These are phyloP conservation scores for Abrostola tripartita DNA, from an alignment of 2,888 invertebrate species.

Conservation along the genomic window DNA sequence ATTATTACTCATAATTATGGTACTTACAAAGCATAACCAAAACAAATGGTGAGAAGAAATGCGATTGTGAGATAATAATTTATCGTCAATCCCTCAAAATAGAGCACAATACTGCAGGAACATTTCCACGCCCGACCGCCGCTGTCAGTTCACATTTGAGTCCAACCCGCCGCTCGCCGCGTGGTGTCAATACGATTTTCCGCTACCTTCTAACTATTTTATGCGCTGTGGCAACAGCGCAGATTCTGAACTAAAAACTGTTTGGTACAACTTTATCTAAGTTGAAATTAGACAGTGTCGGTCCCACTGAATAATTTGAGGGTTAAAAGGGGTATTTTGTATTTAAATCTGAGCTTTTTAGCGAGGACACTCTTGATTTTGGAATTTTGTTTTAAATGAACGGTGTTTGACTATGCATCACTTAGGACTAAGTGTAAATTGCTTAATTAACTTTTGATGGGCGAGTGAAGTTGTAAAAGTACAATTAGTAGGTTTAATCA, in stretches of 20 bases:
- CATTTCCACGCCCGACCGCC: conserved; percentile 14
- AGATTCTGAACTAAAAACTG: conserved; percentile 39
- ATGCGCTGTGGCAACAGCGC: conserved; percentile 53
- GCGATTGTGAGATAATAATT: background rate
- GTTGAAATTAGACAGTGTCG: conserved; percentile 33
- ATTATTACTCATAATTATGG: no score
- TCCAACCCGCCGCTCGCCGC: conserved; percentile 48
- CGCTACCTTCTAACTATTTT: conserved; percentile 64
- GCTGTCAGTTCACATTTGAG: conserved; percentile 48
- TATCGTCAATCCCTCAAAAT: background rate
- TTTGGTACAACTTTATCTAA: conserved; percentile 32
- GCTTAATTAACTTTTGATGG: background rate
- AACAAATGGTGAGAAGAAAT: no score
- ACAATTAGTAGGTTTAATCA: background rate
- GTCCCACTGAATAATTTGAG: conserved; percentile 26
- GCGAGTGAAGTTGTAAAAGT: background rate
- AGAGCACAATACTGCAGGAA: conserved; percentile 16
- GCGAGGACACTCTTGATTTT: conserved; percentile 20
- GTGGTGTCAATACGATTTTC: conserved; percentile 69
- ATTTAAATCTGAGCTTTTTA: conserved; percentile 39
- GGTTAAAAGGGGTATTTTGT: conserved; percentile 30
- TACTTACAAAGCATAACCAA: no score
- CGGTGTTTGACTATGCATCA: conserved; percentile 45
- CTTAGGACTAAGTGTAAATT: conserved; percentile 26
- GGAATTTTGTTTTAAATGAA: conserved; percentile 40